These are phyloP conservation scores for Pterostichus niger DNA, from an alignment of 2,888 invertebrate species.

Conservation along the genomic window DNA sequence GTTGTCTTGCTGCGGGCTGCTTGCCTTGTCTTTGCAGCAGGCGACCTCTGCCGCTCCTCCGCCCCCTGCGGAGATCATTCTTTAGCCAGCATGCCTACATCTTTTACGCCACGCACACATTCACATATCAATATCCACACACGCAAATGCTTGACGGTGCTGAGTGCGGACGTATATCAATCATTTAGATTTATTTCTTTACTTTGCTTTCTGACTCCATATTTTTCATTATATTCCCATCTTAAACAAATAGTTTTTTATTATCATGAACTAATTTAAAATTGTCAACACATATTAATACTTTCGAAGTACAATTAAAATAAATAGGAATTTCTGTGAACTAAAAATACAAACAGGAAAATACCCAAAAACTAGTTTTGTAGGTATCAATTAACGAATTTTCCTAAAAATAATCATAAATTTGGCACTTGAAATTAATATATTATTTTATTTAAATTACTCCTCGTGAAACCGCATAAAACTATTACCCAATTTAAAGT, in stretches of 20 bases:
- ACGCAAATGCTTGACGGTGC: conserved; percentile 46
- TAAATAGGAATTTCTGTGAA: conserved; percentile 19
- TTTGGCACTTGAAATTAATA: background rate
- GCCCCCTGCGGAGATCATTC: conserved; percentile 70
- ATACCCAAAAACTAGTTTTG: conserved; percentile 37
- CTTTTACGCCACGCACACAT: conserved; percentile 58
- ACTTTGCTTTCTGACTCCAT: too few relatives aligned
- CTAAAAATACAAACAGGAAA: conserved; percentile 12
- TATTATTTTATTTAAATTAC: background rate
- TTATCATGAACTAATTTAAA: background rate
- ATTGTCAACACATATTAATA: background rate
- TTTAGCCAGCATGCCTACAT: conserved; percentile 68
- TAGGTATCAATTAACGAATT: background rate
- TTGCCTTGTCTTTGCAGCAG: conserved; percentile 70
- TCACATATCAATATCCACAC: conserved; percentile 55
- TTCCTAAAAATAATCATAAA: conserved; percentile 21
- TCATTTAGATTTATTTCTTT: conserved; percentile 6
- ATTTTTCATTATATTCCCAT: too few relatives aligned
- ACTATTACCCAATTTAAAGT: conserved; percentile 3
- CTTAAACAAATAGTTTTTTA: background rate
- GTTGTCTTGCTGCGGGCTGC: conserved; percentile 64
- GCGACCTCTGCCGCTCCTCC: conserved; percentile 73
- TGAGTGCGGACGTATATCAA: conserved; percentile 33
- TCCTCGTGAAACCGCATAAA: too few relatives aligned
- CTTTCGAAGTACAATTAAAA: background rate